phyloP scores from a whole-genome alignment of 2,888 invertebrate species.

The Auanema sp. region DNA sequence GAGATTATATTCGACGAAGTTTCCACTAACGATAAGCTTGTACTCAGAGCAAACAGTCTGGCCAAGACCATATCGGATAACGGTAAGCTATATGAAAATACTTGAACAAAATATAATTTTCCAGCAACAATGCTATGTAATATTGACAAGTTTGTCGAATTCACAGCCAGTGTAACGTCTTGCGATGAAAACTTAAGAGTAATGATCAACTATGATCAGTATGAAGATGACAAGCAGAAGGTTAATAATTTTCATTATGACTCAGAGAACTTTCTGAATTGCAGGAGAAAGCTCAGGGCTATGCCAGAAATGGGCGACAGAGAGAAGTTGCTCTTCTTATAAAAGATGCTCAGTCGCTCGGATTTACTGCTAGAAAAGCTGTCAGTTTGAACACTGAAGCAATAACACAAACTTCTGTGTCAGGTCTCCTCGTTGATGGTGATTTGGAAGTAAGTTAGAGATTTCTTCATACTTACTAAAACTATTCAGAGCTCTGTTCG shows the following conservation, averaged over 20 bases:
- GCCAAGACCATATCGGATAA: background rate
- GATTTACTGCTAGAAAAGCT: slow-evolving; percentile 36
- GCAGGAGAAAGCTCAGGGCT: slow-evolving; percentile 44
- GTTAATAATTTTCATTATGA: background rate
- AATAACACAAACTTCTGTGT: slow-evolving; percentile 27
- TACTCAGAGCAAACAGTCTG: background rate
- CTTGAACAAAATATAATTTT: background rate
- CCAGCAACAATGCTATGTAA: slow-evolving; percentile 23
- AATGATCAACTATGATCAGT: slow-evolving; percentile 39
- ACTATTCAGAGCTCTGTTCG: slow-evolving; percentile 14
- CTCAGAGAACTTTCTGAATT: background rate
- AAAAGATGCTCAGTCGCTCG: slow-evolving; percentile 40
- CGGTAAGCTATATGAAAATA: background rate
- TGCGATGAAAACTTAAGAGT: slow-evolving; percentile 33
- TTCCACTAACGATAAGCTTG: background rate
- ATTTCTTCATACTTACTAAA: background rate
- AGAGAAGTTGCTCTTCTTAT: slow-evolving; percentile 43
- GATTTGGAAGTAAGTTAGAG: slow-evolving; percentile 13
- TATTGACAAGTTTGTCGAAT: slow-evolving; percentile 20
- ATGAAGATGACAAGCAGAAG: slow-evolving; percentile 50
- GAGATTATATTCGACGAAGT: too few species aligned
- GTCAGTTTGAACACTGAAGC: slow-evolving; percentile 27
- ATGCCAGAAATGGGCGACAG: slow-evolving; percentile 42
- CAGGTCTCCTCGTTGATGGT: slow-evolving; percentile 10
- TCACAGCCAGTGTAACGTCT: slow-evolving; percentile 32